Conservation (phyloP, 2,888 invertebrate genomes). For the Eupithecia dodoneata region DNA sequence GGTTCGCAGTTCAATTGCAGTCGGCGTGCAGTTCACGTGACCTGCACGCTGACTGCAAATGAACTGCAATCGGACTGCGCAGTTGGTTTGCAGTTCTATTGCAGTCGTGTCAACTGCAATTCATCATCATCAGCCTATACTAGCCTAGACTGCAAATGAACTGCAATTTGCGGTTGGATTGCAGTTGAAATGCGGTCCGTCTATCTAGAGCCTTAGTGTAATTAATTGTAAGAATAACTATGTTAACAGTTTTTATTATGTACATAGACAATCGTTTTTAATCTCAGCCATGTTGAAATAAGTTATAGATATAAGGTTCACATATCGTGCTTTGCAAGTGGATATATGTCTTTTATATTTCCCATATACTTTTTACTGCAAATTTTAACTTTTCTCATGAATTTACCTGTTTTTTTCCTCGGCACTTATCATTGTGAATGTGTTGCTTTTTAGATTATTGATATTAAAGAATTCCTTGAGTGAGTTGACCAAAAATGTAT, state of each 20-base stretch:
- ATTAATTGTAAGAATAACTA: not conserved
- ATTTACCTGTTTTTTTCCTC: not conserved
- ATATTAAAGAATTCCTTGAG: constrained; percentile 2
- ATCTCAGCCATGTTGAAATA: not conserved
- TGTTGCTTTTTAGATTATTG: not conserved
- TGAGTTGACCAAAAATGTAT: constrained; percentile 8
- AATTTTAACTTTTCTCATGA: not conserved
- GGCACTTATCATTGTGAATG: not conserved
- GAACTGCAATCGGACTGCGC: too few relatives aligned
- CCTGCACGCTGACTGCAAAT: too few relatives aligned
- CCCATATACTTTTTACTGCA: not conserved
- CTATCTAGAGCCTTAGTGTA: not conserved
- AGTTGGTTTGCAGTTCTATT: too few relatives aligned
- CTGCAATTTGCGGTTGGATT: too few relatives aligned
- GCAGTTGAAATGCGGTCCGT: too few relatives aligned
- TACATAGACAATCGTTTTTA: not conserved
- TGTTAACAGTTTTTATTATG: not conserved
- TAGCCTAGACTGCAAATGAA: too few relatives aligned
- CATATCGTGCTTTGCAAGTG: not conserved
- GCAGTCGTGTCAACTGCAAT: too few relatives aligned
- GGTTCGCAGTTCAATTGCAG: too few relatives aligned
- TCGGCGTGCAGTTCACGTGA: too few relatives aligned
- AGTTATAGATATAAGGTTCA: not conserved
- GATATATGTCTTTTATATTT: not conserved
- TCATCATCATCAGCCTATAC: too few relatives aligned